Conservation (phyloP, 1,140 invertebrate species). For the Hormaphis cornu region DNA sequence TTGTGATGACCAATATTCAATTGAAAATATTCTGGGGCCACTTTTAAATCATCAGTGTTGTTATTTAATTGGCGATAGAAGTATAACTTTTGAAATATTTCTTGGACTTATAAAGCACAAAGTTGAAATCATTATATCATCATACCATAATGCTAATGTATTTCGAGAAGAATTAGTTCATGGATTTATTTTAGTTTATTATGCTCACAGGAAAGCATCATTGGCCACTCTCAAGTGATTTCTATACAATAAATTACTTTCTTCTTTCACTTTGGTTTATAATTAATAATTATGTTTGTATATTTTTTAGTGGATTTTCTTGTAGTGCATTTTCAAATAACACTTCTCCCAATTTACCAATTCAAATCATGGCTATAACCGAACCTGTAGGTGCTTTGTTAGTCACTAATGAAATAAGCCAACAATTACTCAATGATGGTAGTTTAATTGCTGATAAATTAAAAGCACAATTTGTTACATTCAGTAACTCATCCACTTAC, state of each 20-base stretch:
- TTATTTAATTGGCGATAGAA: conserved; percentile 75
- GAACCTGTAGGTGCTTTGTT: conserved; percentile 74
- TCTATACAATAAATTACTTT: background rate
- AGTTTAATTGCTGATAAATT: conserved; percentile 84
- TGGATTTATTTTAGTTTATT: conserved; percentile 93
- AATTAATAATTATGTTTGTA: background rate
- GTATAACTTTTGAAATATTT: conserved; percentile 82
- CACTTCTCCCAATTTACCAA: conserved; percentile 84
- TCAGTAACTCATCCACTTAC: conserved; percentile 65
- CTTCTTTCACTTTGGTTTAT: background rate
- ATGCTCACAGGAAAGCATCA: conserved; percentile 88
- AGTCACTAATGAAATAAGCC: conserved; percentile 85
- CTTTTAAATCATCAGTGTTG: conserved; percentile 79
- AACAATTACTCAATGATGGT: conserved; percentile 84
- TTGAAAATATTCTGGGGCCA: conserved; percentile 81
- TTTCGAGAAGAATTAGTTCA: conserved; percentile 88
- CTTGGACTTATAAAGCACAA: conserved; percentile 78
- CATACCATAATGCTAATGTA: conserved; percentile 87
- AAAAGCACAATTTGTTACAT: conserved; percentile 86
- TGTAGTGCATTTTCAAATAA: conserved; percentile 84
- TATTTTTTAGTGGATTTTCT: conserved; percentile 35
- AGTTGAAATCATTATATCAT: conserved; percentile 88
- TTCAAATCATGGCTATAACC: conserved; percentile 88
- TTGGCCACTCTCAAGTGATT: conserved; percentile 79
- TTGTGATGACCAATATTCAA: conserved; percentile 87